Evolutionary conservation across 2,888 invertebrate species (phyloP).

Genomic region (Drosophila testacea): DNA sequence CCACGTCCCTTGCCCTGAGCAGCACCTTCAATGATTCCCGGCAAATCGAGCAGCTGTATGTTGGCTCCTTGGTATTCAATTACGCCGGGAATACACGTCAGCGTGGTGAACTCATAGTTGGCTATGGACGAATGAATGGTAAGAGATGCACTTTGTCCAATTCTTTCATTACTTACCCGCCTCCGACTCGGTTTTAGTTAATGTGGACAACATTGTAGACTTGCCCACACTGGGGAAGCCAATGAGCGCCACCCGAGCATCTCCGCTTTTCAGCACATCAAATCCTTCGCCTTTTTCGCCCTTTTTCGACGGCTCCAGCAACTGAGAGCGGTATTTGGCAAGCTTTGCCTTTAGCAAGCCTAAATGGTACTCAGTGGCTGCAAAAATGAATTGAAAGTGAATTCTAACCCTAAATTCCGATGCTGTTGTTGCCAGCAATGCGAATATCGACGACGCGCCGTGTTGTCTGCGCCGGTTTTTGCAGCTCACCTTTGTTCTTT

Average conservation of each 20-base stretch:
- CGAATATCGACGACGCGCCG: constrained; percentile 46
- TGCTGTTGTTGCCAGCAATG: constrained; percentile 66
- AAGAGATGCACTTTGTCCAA: neutral
- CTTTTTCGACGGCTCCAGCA: constrained; percentile 97
- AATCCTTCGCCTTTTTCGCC: constrained; percentile 98
- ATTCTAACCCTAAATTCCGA: constrained; percentile 80
- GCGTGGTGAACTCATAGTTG: constrained; percentile 98
- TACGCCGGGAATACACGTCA: constrained; percentile 99
- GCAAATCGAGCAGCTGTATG: constrained; percentile 98
- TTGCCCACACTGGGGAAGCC: constrained; percentile 95
- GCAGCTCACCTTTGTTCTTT: constrained; percentile 96
- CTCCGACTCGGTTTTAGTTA: constrained; percentile 98
- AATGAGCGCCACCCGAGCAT: constrained; percentile 98
- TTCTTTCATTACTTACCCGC: constrained; percentile 85
- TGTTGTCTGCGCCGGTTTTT: constrained; percentile 50
- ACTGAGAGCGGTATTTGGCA: constrained; percentile 97
- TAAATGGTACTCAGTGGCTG: constrained; percentile 99
- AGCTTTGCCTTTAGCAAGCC: constrained; percentile 98
- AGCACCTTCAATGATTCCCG: constrained; percentile 99
- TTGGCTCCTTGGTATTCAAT: constrained; percentile 99
- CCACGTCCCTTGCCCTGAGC: constrained; percentile 97
- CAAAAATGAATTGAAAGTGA: constrained; percentile 27
- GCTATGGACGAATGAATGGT: constrained; percentile 86
- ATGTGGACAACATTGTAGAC: constrained; percentile 97
- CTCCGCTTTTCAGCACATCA: constrained; percentile 99